Conservation (phyloP, 2,113 vertebrate genomes). For the Oncorhynchus gorbuscha region DNA sequence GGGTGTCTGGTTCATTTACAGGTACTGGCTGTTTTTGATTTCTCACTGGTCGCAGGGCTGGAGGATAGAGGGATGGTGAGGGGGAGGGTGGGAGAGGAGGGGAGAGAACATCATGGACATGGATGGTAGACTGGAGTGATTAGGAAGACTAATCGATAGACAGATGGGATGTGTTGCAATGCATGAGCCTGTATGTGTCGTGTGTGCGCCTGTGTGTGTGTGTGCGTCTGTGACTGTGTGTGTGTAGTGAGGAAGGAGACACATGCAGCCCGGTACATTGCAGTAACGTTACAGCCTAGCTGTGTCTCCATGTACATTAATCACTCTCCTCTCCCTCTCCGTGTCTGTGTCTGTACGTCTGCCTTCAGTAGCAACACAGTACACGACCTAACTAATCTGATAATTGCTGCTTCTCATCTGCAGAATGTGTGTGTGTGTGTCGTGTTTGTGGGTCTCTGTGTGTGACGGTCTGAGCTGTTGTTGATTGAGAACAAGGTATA, state of each 20-base stretch:
- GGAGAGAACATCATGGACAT: no score
- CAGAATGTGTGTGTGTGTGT: constrained; percentile 27
- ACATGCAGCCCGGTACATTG: constrained; percentile 52
- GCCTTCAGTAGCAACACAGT: constrained; percentile 49
- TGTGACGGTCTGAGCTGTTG: not conserved
- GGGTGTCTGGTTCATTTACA: constrained; percentile 94
- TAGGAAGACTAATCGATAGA: constrained; percentile 44
- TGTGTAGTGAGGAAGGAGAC: constrained; percentile 24
- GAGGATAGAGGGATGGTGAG: constrained; percentile 17
- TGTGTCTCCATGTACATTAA: constrained; percentile 53
- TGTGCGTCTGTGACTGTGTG: constrained; percentile 40
- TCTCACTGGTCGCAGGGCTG: constrained; percentile 27
- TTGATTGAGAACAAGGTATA: not conserved
- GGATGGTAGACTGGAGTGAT: constrained; percentile 49
- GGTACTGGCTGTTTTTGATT: constrained; percentile 74
- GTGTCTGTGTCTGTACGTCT: constrained; percentile 45
- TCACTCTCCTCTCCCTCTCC: constrained; percentile 33
- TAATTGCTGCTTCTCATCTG: constrained; percentile 48
- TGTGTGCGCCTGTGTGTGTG: constrained; percentile 31
- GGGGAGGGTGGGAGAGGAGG: constrained; percentile 23
- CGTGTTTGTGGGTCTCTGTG: constrained; percentile 37
- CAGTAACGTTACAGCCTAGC: constrained; percentile 50
- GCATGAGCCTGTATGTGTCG: constrained; percentile 41
- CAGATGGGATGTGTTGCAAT: constrained; percentile 62
- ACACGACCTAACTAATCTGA: constrained; percentile 54